Conservation (phyloP, 2,113 vertebrate species). For the Microtus richardsoni region DNA sequence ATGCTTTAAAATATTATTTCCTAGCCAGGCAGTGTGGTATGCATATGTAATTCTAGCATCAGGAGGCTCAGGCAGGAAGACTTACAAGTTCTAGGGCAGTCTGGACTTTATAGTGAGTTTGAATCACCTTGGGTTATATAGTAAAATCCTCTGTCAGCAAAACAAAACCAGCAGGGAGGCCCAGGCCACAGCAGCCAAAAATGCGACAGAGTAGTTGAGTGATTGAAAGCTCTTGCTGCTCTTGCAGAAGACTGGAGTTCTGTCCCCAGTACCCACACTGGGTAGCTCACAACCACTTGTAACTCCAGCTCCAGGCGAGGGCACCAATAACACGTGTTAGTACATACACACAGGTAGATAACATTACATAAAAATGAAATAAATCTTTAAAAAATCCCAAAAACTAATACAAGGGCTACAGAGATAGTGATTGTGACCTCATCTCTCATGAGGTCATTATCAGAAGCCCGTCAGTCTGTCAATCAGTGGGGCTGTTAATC, state of each 20-base stretch:
- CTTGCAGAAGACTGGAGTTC: neutral
- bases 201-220: neutral
- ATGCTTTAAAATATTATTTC: neutral
- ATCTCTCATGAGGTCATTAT: neutral
- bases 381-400: neutral
- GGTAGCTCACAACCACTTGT: neutral
- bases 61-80: neutral
- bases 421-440: neutral
- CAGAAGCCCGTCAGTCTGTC: neutral
- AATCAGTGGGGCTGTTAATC: neutral
- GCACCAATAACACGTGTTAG: too few relatives aligned
- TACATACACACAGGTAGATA: neutral
- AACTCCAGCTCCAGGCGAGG: neutral
- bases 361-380: neutral
- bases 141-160: neutral
- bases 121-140: neutral
- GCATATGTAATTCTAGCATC: neutral
- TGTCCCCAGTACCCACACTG: too few relatives aligned
- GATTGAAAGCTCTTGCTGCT: neutral
- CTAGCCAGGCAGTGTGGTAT: neutral
- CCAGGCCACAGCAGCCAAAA: neutral
- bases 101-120: neutral
- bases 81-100: neutral
- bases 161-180: neutral
- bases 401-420: neutral